Percentiles rank a stretch among this genome's conserved stretches.
Conservation (phyloP, 2,888 invertebrate genomes). For the Frankliniella intonsa region DNA sequence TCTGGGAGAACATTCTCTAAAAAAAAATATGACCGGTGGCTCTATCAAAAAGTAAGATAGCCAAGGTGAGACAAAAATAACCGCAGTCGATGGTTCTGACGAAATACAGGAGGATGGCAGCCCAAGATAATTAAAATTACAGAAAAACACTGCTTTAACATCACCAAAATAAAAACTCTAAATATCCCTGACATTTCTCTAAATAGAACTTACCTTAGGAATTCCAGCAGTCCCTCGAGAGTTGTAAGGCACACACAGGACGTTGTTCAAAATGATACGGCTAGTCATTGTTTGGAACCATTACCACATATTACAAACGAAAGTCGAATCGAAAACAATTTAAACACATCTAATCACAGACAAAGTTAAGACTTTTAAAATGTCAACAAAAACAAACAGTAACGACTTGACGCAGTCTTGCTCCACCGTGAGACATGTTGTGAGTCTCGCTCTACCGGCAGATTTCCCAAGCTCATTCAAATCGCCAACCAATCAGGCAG, state of each 20-base stretch:
- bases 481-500: not conserved
- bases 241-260: not conserved
- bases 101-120: no score
- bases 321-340: not conserved
- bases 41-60: not conserved
- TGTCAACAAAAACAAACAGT: slow-evolving; percentile 15
- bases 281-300: not conserved
- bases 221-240: not conserved
- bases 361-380: not conserved
- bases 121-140: no score
- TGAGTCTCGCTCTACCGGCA: slow-evolving; percentile 24
- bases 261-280: not conserved
- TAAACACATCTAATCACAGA: slow-evolving; percentile 6
- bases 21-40: no score
- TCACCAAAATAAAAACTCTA: no score
- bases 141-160: no score
- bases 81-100: not conserved
- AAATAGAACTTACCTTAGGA: not conserved
- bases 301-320: not conserved
- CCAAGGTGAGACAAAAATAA: slow-evolving; percentile 11
- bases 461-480: slow-evolving; percentile 23
- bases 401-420: not conserved
- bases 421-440: slow-evolving; percentile 13
- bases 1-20: no score
- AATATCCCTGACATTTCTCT: no score